These are phyloP conservation scores for Oryctolagus cuniculus DNA, from an alignment of 2,113 vertebrate genomes.

Conservation along the genomic window mOryCun1.1 NC_091436.1:132107001-132107500, in stretches of 20 bases:
- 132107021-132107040: no score
- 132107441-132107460: not conserved
- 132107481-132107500: not conserved
- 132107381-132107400: not conserved
- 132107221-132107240: not conserved
- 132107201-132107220: not conserved
- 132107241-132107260: constrained; percentile 38
- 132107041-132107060: no score
- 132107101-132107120: no score
- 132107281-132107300: not conserved
- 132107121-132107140: not conserved
- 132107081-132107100: no score
- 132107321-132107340: not conserved
- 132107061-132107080: no score
- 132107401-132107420: not conserved
- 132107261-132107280: not conserved
- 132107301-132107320: not conserved
- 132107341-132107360: not conserved
- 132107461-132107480: not conserved
- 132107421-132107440: not conserved
- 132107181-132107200: not conserved
- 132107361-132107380: not conserved
- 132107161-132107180: not conserved
- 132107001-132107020: no score
- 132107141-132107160: not conserved